These are phyloP conservation scores for Mastacembelus armatus DNA, from an alignment of 2,797 vertebrate species.

Conservation along the genomic window DNA sequence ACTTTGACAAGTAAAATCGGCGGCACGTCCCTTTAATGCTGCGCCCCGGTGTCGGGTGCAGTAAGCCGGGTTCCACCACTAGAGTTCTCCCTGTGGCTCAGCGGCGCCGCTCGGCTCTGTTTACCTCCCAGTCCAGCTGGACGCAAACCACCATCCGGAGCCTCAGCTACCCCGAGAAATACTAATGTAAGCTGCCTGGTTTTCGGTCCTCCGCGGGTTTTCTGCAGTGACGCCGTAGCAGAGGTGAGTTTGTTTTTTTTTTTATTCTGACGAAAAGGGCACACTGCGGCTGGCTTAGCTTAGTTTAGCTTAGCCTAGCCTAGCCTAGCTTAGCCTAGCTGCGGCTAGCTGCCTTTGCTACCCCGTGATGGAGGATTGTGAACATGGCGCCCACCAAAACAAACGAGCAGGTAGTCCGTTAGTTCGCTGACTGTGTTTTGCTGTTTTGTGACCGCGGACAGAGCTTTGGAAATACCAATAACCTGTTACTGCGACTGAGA, in stretches of 20 bases:
- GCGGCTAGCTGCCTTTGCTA: conserved; percentile 21
- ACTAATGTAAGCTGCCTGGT: conserved; percentile 77
- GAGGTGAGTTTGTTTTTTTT: conserved; percentile 67
- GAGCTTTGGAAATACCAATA: accelerated
- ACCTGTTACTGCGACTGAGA: not conserved
- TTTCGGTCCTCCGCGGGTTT: conserved; percentile 63
- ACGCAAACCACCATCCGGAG: conserved; percentile 55
- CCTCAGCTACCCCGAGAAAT: conserved; percentile 53
- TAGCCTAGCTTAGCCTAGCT: conserved; percentile 58
- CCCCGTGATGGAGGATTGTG: conserved; percentile 72
- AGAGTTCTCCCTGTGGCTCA: conserved; percentile 63
- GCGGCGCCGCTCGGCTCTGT: conserved; percentile 56
- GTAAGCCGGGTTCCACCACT: conserved; percentile 61
- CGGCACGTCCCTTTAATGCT: conserved; percentile 8
- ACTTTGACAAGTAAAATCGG: not conserved
- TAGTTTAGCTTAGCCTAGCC: conserved; percentile 25
- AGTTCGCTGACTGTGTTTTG: not conserved
- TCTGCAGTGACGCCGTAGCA: conserved; percentile 67
- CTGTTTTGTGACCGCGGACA: not conserved
- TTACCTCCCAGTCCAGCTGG: conserved; percentile 79
- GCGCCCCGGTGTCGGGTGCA: conserved; percentile 14
- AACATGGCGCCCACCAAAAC: conserved; percentile 82
- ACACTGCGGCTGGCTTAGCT: conserved; percentile 34
- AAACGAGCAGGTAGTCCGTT: conserved; percentile 37
- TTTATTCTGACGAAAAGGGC: conserved; percentile 33